phyloP scores from a whole-genome alignment of 2,797 vertebrate species.

The Pseudochromis fuscus region DNA sequence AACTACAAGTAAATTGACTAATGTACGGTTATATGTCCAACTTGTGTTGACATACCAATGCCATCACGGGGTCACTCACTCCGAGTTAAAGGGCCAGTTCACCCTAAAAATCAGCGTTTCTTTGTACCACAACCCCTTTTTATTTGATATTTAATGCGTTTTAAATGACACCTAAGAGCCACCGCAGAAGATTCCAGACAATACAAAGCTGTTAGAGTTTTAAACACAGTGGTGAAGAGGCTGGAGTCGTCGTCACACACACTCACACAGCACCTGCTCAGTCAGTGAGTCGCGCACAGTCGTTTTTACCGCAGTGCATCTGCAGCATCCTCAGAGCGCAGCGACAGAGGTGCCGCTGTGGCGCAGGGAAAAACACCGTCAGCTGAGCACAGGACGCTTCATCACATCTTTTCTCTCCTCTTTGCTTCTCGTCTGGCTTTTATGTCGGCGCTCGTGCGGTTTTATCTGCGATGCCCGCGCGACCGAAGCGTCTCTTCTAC shows the following conservation, averaged over 20 bases:
- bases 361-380: slow-evolving; percentile 36
- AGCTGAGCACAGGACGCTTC: slow-evolving; percentile 12
- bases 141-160: too few relatives aligned
- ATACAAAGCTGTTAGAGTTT: too few relatives aligned
- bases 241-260: too few relatives aligned
- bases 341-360: slow-evolving; percentile 62
- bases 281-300: too few relatives aligned
- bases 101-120: not conserved
- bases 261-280: too few relatives aligned
- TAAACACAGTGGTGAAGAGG: too few relatives aligned
- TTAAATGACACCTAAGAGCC: too few relatives aligned
- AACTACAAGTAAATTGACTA: too few relatives aligned
- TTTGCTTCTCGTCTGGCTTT: not conserved
- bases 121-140: too few relatives aligned
- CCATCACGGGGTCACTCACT: not conserved
- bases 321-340: slow-evolving; percentile 61
- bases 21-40: not conserved
- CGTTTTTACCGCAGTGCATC: slow-evolving; percentile 83
- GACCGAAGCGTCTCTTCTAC: slow-evolving; percentile 44
- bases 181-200: too few relatives aligned
- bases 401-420: not conserved
- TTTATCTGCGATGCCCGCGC: slow-evolving; percentile 60
- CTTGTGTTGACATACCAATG: not conserved
- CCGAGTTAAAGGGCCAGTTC: slow-evolving; percentile 66
- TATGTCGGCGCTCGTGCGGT: slow-evolving; percentile 26